Evolutionary conservation across 1,140 invertebrate species (phyloP), one percentile per base, ranked within the genome.

Genomic region (Leptinotarsa undecemlineata): DNA sequence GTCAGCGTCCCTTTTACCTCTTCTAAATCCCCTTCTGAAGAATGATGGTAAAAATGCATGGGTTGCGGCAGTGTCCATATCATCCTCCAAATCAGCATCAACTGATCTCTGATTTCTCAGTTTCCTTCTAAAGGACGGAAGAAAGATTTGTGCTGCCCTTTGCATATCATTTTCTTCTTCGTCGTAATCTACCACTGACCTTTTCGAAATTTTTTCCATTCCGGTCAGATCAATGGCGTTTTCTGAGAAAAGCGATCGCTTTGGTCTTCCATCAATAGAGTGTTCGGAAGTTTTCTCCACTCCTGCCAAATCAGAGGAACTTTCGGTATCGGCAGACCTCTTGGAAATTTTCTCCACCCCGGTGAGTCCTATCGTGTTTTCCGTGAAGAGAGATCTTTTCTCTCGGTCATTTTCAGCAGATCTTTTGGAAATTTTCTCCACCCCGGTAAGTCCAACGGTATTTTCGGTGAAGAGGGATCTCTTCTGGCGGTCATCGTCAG

Each of bases 321-420:
- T 70, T 17, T 78, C 73, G 1, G 73, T 76, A 3, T 73, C 26
- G 1, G 60, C 72, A n/a, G 74, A 72, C 26, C 77, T 48, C 63
- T 78, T 78, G 19, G 77, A 76, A 17, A 78, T 78, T 60, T 73
- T 78, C 48, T 78, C 77, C 64, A 76, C 68, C 1, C 77, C 77
- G 47, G 69, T 74, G 8, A 76, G 48, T 13, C 68, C 73, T 26
- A 74, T 33, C 2, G 19, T 60, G 23, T 72, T 70, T 20, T 78
- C 75, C 2, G 75, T 76, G 61, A 74, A 78, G 4, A 78, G 62
- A 23, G 47, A 42, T n/a, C 66, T 68, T 26, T 60, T 64, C 3
- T 73, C 75, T 61, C 48, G 33, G 14, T 15, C 51, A 69, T 75
- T 60, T 5, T 73, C 26, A 8, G 64, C 72, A 17, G 74, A 72